phyloP scores from a whole-genome alignment of 2,797 vertebrate genomes.

The Telmatherina bonti region DNA sequence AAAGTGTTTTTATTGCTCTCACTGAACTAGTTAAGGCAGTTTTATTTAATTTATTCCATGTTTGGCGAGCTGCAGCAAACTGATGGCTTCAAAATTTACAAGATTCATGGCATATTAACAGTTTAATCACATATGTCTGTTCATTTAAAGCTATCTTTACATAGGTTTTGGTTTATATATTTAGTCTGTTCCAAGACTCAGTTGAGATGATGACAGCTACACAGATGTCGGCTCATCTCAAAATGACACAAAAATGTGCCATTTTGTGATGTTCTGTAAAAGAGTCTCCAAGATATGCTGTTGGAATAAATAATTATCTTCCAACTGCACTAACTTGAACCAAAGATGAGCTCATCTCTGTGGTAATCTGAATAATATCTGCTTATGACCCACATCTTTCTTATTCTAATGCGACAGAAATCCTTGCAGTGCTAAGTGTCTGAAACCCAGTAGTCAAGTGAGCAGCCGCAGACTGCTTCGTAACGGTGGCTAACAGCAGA shows the following conservation, averaged over 20 bases:
- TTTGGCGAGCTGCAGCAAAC: not conserved
- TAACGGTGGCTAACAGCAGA: slow-evolving; percentile 71
- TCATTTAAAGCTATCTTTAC: not conserved
- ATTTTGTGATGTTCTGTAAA: not conserved
- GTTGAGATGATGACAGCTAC: not conserved
- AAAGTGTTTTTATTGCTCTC: not conserved
- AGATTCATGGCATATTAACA: not conserved
- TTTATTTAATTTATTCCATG: not conserved
- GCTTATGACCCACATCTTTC: slow-evolving; percentile 53
- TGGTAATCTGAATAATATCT: slow-evolving; percentile 54
- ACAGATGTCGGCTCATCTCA: not conserved
- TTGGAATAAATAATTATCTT: not conserved
- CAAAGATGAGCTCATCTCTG: slow-evolving; percentile 47
- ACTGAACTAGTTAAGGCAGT: not conserved
- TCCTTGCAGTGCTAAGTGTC: slow-evolving; percentile 52
- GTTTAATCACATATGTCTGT: not conserved
- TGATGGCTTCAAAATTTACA: not conserved
- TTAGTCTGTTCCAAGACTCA: not conserved
- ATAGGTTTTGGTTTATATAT: not conserved
- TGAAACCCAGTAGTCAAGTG: slow-evolving; percentile 49
- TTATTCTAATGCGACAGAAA: slow-evolving; percentile 61
- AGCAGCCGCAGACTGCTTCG: slow-evolving; percentile 58
- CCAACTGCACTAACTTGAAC: slow-evolving; percentile 18
- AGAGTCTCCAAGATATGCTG: not conserved
- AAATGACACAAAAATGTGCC: not conserved